Conservation (phyloP, 1,140 invertebrate genomes). For the Cydia pomonella region DNA sequence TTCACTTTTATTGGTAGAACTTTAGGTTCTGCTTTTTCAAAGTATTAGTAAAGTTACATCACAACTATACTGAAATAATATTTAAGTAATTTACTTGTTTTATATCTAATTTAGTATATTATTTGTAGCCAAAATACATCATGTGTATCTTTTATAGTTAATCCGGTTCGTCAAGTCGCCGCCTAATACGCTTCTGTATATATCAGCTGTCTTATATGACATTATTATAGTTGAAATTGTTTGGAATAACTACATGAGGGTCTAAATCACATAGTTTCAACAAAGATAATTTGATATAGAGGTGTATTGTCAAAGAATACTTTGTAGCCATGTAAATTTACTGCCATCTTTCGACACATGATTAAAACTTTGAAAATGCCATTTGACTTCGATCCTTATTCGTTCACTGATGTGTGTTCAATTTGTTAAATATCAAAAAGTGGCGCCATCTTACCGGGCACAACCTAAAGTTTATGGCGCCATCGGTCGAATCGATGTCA, state of each 20-base stretch:
- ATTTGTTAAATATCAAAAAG: too few relatives aligned
- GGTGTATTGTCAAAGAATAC: too few relatives aligned
- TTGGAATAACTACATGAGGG: background rate
- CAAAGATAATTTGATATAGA: too few relatives aligned
- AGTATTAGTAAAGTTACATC: conserved; percentile 14
- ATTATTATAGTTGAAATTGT: background rate
- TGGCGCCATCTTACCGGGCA: too few relatives aligned
- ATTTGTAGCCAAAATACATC: background rate
- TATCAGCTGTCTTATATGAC: background rate
- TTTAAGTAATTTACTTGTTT: conserved; percentile 12
- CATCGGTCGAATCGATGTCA: too few relatives aligned
- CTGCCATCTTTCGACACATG: too few relatives aligned
- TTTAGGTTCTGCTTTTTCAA: background rate
- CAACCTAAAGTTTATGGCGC: too few relatives aligned
- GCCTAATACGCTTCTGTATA: conserved; percentile 14
- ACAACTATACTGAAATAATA: background rate
- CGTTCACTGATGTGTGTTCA: too few relatives aligned
- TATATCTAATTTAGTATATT: conserved; percentile 7
- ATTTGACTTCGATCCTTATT: too few relatives aligned
- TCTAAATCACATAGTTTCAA: background rate
- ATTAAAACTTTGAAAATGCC: too few relatives aligned
- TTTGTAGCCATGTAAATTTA: too few relatives aligned
- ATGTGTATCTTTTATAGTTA: conserved; percentile 1
- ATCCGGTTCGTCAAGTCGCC: conserved; percentile 18
- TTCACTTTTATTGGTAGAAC: background rate